These are phyloP conservation scores for Drosophila trapezifrons DNA, from an alignment of 1,140 invertebrate species.

Conservation along the genomic window DNA sequence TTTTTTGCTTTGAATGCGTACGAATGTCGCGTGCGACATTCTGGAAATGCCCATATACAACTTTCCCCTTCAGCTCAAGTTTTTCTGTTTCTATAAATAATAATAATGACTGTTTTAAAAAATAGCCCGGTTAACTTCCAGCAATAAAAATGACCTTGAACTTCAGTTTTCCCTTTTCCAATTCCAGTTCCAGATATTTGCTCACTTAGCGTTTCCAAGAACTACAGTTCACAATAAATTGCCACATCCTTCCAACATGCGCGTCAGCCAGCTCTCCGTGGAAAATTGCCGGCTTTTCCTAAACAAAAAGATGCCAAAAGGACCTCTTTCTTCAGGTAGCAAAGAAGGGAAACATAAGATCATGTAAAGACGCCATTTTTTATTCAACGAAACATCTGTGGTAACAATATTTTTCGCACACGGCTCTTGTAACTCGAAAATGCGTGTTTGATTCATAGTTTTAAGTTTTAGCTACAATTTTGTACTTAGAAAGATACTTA, in stretches of 20 bases:
- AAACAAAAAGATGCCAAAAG: background rate
- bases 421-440: constrained; percentile 34
- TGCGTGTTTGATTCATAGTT: constrained; percentile 37
- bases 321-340: constrained; percentile 34
- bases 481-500: constrained; percentile 42
- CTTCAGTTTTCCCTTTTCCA: background rate
- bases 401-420: constrained; percentile 41
- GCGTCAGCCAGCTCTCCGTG: background rate
- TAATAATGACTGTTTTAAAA: background rate
- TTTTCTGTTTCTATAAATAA: too few relatives aligned
- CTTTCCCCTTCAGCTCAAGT: too few relatives aligned
- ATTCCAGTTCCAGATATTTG: too few relatives aligned
- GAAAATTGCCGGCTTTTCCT: constrained; percentile 10
- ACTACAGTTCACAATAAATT: background rate
- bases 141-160: background rate
- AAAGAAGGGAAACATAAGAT: constrained; percentile 2
- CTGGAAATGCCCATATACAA: too few relatives aligned
- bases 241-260: background rate
- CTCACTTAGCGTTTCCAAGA: background rate
- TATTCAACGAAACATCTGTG: constrained; percentile 63
- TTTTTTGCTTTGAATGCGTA: too few relatives aligned
- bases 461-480: constrained; percentile 32
- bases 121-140: background rate
- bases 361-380: constrained; percentile 70
- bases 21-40: too few relatives aligned